Base-by-base conservation (phyloP, 2,888 invertebrate genomes). In the Allygus modestus region DNA sequence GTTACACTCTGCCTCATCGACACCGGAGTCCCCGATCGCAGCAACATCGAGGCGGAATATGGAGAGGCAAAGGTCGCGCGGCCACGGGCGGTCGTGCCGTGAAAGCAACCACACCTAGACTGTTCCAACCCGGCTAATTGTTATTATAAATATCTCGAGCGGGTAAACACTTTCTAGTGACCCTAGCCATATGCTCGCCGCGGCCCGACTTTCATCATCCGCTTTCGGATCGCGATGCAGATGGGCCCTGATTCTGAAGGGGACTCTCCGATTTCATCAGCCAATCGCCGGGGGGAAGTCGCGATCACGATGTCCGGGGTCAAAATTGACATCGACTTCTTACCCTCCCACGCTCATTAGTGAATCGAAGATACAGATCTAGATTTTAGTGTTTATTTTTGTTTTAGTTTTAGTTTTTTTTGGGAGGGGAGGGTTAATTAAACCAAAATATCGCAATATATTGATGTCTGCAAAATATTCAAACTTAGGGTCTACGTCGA, bases 111-210 rank as follows among this genome's bases (percentile, higher is more conserved):
- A 51, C 77, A 51, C 77, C 77, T 77, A 0, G 5, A 31, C 71
- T 17, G n/a, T n/a, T 71, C 65, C 31, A 37, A 11, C 51, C 26
- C 77, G 23, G 41, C 51, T 77, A 77, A 77, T 77, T 77, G 77
- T 51, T 46, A 77, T 77, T 77, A 43, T 46, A 77, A 77, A 77
- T 77, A 77, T 77, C 77, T 77, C 77, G 77, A 26, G 51, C 77
- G 51, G 77, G 77, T 77, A 77, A 77, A 77, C 77, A 77, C 77
- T 77, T 77, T 77, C 77, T 77, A 77, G 65, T 65, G 65, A 65
- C 65, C 65, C 65, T 26, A 4, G 31, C 65, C 65, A 77, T 51
- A 77, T 51, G 51, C 41, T 51, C 65, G 20, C 58, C 58, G 4
- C 51, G 9, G 15, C 51, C 12, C 51, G 23, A n/a, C 77, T 51